Conservation (phyloP, 2,113 vertebrate species). For the Sceloporus undulatus region DNA sequence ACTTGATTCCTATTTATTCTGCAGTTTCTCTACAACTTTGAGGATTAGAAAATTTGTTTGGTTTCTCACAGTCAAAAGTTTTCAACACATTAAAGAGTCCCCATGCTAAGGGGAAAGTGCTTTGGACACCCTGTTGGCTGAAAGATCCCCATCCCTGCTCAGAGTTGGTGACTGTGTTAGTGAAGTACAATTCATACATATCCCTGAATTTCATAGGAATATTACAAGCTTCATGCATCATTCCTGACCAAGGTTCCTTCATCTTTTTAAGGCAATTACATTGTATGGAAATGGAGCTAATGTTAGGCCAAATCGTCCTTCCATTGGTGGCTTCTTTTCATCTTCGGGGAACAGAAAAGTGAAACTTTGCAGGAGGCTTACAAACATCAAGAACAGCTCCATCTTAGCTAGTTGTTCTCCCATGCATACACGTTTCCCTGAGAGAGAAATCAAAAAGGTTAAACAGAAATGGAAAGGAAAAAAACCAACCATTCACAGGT, state of each 20-base stretch:
- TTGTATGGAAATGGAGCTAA: constrained; percentile 87
- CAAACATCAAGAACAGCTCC: constrained; percentile 93
- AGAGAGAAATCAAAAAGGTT: constrained; percentile 28
- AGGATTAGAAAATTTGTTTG: not conserved
- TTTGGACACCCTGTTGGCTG: not conserved
- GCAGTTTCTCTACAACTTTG: not conserved
- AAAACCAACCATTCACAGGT: not conserved
- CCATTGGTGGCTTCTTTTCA: constrained; percentile 79
- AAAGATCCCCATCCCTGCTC: constrained; percentile 1
- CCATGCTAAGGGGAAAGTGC: constrained; percentile 8
- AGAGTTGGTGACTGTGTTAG: constrained; percentile 19
- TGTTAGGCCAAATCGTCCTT: constrained; percentile 92
- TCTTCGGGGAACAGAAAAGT: constrained; percentile 84
- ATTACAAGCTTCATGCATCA: constrained; percentile 3
- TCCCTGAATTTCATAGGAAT: constrained; percentile 32
- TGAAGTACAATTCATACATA: constrained; percentile 33
- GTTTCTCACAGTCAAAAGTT: not conserved
- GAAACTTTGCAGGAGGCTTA: constrained; percentile 90
- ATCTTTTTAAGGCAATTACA: constrained; percentile 78
- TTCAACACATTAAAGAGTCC: not conserved
- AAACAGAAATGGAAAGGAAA: not conserved
- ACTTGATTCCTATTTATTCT: not conserved
- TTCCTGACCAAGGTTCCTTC: constrained; percentile 18
- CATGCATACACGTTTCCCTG: constrained; percentile 95
- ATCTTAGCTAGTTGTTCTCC: constrained; percentile 97